Conservation (phyloP, 2,113 vertebrate species). For the Ancistrus triradiatus region DNA sequence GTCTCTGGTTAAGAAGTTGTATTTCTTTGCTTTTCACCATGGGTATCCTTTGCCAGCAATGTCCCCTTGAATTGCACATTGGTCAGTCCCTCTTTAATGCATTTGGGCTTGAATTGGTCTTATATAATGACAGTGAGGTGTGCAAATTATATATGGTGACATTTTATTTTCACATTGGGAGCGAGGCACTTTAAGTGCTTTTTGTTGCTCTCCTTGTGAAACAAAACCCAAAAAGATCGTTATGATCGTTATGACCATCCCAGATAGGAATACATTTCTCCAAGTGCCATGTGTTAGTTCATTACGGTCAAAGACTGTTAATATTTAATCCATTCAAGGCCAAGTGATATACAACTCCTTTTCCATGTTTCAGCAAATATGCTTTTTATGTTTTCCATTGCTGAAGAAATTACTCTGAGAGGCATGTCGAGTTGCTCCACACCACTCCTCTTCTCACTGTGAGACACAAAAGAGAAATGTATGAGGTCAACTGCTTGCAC, state of each 20-base stretch:
- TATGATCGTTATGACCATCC: constrained; percentile 25
- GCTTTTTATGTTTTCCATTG: constrained; percentile 25
- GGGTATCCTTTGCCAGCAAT: constrained; percentile 23
- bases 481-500: neutral
- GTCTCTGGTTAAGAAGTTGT: constrained; percentile 18
- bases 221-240: constrained; percentile 12
- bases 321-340: constrained; percentile 24
- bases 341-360: constrained; percentile 18
- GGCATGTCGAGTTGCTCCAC: constrained; percentile 17
- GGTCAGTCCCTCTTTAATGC: constrained; percentile 18
- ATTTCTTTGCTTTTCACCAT: constrained; percentile 17
- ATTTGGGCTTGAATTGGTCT: constrained; percentile 4
- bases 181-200: constrained; percentile 19
- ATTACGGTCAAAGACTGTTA: constrained; percentile 26
- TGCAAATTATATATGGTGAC: constrained; percentile 15
- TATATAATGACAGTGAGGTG: constrained; percentile 17
- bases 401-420: constrained; percentile 21
- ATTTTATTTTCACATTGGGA: constrained; percentile 38
- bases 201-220: constrained; percentile 14
- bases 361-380: constrained; percentile 30
- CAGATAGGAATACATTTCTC: constrained; percentile 19
- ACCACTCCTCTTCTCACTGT: constrained; percentile 35
- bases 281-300: constrained; percentile 31
- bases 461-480: constrained; percentile 29
- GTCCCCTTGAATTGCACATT: constrained; percentile 21